phyloP scores from a whole-genome alignment of 2,888 invertebrate genomes.

The Diachrysia chrysitis region DNA sequence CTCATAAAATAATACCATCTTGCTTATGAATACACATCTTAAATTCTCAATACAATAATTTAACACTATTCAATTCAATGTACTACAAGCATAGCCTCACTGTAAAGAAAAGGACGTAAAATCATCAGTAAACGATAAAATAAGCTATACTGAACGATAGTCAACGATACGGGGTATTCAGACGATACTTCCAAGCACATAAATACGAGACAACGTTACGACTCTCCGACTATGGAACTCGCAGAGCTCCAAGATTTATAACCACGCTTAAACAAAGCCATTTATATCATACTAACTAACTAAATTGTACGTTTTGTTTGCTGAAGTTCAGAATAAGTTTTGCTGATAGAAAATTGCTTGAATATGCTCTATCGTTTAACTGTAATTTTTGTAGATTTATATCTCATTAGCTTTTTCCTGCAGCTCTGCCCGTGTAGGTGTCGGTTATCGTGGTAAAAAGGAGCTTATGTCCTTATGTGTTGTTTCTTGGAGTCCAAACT shows the following conservation, averaged over 20 bases:
- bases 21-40: too few species aligned
- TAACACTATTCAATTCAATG: neutral
- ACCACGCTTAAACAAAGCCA: conserved; percentile 17
- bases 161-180: conserved; percentile 9
- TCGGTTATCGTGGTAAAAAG: too few species aligned
- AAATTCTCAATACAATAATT: too few species aligned
- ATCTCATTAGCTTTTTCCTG: too few species aligned
- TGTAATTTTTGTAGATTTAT: too few species aligned
- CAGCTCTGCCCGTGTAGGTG: too few species aligned
- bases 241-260: conserved; percentile 26
- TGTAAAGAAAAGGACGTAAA: neutral
- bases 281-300: neutral
- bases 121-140: conserved; percentile 14
- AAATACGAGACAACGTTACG: conserved; percentile 23
- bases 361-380: too few species aligned
- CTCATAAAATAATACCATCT: too few species aligned
- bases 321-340: neutral
- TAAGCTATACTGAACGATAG: neutral
- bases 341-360: too few species aligned
- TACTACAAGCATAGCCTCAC: neutral
- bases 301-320: neutral
- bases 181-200: conserved; percentile 22
- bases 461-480: too few species aligned
- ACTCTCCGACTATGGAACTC: conserved; percentile 10
- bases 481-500: too few species aligned